These are phyloP conservation scores for Novumbra hubbsi DNA, from an alignment of 2,797 vertebrate genomes.

Conservation along the genomic window DNA sequence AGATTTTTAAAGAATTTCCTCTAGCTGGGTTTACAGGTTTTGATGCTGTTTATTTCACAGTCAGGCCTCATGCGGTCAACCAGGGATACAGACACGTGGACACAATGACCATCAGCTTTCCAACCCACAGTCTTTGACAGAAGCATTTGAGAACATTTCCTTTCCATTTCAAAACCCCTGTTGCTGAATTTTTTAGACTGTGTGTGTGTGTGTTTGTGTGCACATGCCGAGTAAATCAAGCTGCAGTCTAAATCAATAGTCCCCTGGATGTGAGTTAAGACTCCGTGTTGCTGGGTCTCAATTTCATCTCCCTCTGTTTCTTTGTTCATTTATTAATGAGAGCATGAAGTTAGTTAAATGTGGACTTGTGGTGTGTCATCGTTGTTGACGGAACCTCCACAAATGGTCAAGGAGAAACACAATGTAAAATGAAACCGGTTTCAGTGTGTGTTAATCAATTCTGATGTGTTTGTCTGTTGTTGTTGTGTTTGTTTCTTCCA, in stretches of 20 bases:
- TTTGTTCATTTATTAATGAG: conserved; percentile 62
- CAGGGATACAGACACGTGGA: conserved; percentile 11
- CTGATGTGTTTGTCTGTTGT: conserved; percentile 26
- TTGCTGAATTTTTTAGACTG: conserved; percentile 21
- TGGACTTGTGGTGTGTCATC: conserved; percentile 45
- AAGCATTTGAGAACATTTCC: conserved; percentile 37
- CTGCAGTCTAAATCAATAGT: conserved; percentile 40
- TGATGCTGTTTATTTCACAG: background rate
- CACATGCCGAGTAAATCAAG: conserved; percentile 16
- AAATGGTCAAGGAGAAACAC: conserved; percentile 6
- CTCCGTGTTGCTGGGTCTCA: conserved; percentile 27
- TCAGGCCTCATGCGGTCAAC: background rate
- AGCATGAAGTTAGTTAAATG: conserved; percentile 46
- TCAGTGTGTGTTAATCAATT: background rate
- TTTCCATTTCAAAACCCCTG: conserved; percentile 69
- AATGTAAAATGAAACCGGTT: conserved; percentile 29
- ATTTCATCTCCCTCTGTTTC: conserved; percentile 38
- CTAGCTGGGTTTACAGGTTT: background rate
- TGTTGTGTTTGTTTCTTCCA: conserved; percentile 47
- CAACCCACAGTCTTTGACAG: conserved; percentile 49
- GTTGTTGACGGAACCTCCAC: conserved; percentile 40
- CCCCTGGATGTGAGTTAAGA: conserved; percentile 45
- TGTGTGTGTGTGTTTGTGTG: background rate
- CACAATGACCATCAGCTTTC: conserved; percentile 28
- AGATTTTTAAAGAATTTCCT: background rate